A percentile compares a stretch with the other conserved stretches of the same genome.
Evolutionary conservation across 2,797 vertebrate genomes (phyloP).

Genomic region (Tenualosa thibaudeaui): DNA sequence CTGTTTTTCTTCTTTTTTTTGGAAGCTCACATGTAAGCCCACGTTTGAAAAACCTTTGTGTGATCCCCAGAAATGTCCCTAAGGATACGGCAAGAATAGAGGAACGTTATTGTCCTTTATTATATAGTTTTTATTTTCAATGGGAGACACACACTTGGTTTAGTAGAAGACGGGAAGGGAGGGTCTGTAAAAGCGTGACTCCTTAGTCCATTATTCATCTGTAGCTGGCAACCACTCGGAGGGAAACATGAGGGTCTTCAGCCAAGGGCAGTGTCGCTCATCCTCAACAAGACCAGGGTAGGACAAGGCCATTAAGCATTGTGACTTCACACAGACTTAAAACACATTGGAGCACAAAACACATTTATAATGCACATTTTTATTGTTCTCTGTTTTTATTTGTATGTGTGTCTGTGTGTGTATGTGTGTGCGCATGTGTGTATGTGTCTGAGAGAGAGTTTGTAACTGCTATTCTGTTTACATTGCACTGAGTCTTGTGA

Average conservation of each 20-base stretch:
- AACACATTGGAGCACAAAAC: no score
- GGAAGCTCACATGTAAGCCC: neutral
- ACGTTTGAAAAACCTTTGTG: neutral
- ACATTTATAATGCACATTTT: no score
- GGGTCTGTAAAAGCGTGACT: neutral
- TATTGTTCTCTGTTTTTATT: no score
- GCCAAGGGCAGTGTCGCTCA: neutral
- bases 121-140: neutral
- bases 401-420: neutral
- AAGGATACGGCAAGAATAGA: neutral
- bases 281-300: neutral
- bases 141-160: neutral
- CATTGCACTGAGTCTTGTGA: neutral
- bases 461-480: neutral
- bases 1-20: neutral
- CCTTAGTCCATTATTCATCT: slow-evolving; percentile 6
- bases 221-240: neutral
- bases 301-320: neutral
- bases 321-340: no score
- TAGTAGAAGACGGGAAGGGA: neutral
- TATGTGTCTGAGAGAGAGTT: neutral
- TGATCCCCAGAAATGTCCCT: neutral
- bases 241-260: neutral
- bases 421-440: neutral
- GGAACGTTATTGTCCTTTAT: no score